Base-by-base conservation (phyloP, 1,140 invertebrate species). In the Drosophila cardini region DNA sequence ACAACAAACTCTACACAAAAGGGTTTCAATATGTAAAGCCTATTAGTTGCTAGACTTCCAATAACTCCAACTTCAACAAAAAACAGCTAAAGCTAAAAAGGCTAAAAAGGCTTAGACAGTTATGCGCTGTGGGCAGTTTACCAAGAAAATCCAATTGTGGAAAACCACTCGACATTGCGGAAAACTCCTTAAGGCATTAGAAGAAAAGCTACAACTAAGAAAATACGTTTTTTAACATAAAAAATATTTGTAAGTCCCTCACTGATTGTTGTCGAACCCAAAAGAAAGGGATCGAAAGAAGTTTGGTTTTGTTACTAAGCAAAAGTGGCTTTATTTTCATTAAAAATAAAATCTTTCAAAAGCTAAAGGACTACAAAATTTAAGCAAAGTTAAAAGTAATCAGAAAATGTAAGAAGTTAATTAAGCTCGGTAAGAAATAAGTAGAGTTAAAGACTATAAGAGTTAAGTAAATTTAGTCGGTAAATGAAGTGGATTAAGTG, bases 1-100 rank as follows among this genome's bases (percentile, higher is more conserved):
- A 26, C 4, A 1, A 53, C 32, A 46, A 52, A 13, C 48, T 34
- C 26, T 16, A 42, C 58, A 26, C 58, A 48, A 34, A 67, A 42
- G 50, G 57, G 18, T 48, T 56, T 69, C 67, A 61, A 50, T 50
- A 56, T 21, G 15, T 34, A 63, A 74, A 74, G 67, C 72, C 72
- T 74, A 62, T 74, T 74, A 74, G 18, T 40, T 36, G 34, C 56
- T 42, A 52, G 55, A 45, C 43, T 38, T 10, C 42, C 15, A 40
- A 40, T 40, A 13, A 40, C 38, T 40, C n/a, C n/a, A 43, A n/a
- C 55, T 16, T 2, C 26, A 11, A 8, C 52, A 8, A 16, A 16
- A 15, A 18, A 21, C 18, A 42, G 18, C 36, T 1, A 32, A 1
- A 15, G 18, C 38, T 15, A 32, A 10, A 52, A 32, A 36, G 50